Base-by-base conservation (phyloP, 2,888 invertebrate species). In the Lepidochrysops patricia region DNA sequence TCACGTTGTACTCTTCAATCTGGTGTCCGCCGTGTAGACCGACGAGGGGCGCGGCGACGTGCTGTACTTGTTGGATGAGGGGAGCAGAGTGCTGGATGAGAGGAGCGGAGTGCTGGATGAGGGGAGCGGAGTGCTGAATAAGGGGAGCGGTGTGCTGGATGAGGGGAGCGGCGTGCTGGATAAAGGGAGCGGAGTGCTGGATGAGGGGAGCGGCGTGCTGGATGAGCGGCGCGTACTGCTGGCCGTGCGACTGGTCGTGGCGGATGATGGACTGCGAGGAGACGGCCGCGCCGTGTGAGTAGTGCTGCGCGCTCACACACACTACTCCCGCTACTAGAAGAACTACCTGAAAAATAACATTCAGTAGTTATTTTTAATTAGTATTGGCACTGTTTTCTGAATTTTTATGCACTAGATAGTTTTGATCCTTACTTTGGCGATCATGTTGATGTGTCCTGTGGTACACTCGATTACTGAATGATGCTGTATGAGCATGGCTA, bases 1-100 rank as follows among this genome's bases (percentile, higher is more conserved):
- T 72, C 70, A 80, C 80, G 57, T 79, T 70, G 59, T 80, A 74
- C 49, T 79, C 78, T 4, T 75, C 71, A 57, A 76, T 74, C 57
- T 73, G 71, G 9, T 63, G 50, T 26, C 26, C 23, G 26, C 50
- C 26, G 25, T 50, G 50, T n/a, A 50, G 25, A 13, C 26, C 50
- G 25, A 50, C 26, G 26, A 63, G 64, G 4, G 67, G 63, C 23
- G 67, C 49, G n/a, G 64, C 54, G 27, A 54, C 32, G 19, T 57
- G 57, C 29, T 54, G 54, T 7, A 54, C 15, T 13, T 29, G 54
- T 54, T 60, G 7, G n/a, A n/a, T n/a, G n/a, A n/a, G n/a, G n/a
- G 60, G 63, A 7, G 56, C 43, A 6, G 61, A 35, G 57, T 58
- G 37, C 63, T 64, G 60, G 58, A 61, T 62, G 63, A 37, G 23